A percentile compares a stretch with the other conserved stretches of the same genome.
Conservation (phyloP, 1,140 invertebrate genomes). For the Drosophila miranda region DNA sequence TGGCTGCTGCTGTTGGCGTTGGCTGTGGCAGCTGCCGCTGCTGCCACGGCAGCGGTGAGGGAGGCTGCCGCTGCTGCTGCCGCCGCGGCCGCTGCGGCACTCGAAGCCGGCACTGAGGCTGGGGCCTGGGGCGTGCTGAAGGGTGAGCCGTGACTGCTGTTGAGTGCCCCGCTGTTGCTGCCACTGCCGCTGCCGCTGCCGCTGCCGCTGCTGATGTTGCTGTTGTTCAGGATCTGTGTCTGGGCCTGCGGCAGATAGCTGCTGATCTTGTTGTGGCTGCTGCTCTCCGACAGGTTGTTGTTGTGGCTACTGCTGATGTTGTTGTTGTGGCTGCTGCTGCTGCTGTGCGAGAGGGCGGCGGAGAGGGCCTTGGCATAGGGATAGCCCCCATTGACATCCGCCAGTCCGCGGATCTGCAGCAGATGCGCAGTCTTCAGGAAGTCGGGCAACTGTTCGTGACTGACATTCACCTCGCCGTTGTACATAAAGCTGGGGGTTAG, state of each 20-base stretch:
- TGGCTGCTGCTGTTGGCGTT: constrained; percentile 21
- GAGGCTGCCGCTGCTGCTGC: constrained; percentile 57
- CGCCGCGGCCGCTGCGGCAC: constrained; percentile 62
- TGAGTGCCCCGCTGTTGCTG: constrained; percentile 37
- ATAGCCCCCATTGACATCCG: constrained; percentile 88
- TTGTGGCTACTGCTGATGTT: constrained; percentile 25
- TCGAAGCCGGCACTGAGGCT: constrained; percentile 43
- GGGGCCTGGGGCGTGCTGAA: constrained; percentile 64
- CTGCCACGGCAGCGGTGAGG: constrained; percentile 63
- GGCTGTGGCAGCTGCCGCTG: constrained; percentile 59
- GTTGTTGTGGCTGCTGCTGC: constrained; percentile 45
- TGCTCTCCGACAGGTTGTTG: constrained; percentile 42
- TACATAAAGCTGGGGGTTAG: constrained; percentile 92
- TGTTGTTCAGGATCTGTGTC: constrained; percentile 16
- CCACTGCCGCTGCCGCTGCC: constrained; percentile 9
- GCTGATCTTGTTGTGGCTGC: constrained; percentile 62
- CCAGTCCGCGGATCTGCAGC: constrained; percentile 94
- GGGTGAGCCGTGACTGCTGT: constrained; percentile 57
- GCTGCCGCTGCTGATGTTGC: constrained; percentile 10
- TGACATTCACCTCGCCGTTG: constrained; percentile 95
- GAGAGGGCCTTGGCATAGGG: constrained; percentile 64
- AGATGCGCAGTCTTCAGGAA: constrained; percentile 95
- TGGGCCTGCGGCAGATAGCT: constrained; percentile 53
- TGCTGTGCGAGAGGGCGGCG: constrained; percentile 70
- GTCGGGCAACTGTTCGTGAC: constrained; percentile 93